Evolutionary conservation across 1,140 invertebrate species (phyloP).

Genomic region (Bactericera cockerelli): DNA sequence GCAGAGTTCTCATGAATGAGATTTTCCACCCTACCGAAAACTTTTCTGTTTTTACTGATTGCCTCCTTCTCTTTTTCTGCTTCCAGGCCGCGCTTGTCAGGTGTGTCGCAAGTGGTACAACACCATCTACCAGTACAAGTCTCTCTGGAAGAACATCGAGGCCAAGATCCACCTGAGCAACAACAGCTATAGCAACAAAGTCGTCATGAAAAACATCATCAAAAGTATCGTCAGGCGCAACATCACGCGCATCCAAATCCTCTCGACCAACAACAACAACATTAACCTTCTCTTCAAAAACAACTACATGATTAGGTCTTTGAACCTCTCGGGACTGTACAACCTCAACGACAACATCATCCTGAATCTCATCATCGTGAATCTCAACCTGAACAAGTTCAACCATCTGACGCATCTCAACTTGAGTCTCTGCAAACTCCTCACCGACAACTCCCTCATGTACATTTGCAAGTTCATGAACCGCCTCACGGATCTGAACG

Average conservation of each 20-base stretch:
- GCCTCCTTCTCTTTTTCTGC: too few species aligned
- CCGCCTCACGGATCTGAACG: constrained; percentile 70
- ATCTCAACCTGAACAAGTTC: constrained; percentile 64
- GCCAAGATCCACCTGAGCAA: constrained; percentile 68
- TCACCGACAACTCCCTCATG: constrained; percentile 69
- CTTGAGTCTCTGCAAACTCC: constrained; percentile 84
- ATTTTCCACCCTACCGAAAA: too few species aligned
- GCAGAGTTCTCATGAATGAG: too few species aligned
- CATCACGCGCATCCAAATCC: constrained; percentile 73
- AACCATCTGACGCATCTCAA: constrained; percentile 64
- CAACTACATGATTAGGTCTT: constrained; percentile 30
- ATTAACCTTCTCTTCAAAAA: constrained; percentile 58
- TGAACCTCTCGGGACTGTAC: constrained; percentile 85
- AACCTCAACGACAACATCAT: constrained; percentile 61
- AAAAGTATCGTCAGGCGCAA: constrained; percentile 69
- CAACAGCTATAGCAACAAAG: background rate
- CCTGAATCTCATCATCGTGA: constrained; percentile 28
- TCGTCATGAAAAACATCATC: constrained; percentile 40
- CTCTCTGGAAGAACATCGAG: constrained; percentile 84
- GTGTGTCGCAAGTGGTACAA: constrained; percentile 81
- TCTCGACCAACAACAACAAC: constrained; percentile 58
- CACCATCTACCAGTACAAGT: constrained; percentile 67
- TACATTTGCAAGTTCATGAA: constrained; percentile 70
- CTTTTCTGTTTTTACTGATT: too few species aligned
- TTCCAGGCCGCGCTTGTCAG: constrained; percentile 63